Conservation (phyloP, 2,797 vertebrate genomes). For the Onychomys torridus region DNA sequence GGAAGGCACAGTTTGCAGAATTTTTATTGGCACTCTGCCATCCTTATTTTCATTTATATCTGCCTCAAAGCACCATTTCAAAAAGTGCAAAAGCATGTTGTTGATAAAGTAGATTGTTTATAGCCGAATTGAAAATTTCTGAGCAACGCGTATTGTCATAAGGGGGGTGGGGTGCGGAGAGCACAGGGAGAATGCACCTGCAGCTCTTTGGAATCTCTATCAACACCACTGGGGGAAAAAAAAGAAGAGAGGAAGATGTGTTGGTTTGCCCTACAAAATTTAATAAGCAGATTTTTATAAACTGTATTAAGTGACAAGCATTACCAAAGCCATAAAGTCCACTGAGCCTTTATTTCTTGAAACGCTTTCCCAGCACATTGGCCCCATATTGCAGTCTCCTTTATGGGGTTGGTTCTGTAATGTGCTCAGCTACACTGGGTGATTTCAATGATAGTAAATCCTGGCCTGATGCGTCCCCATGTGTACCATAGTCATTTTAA, state of each 20-base stretch:
- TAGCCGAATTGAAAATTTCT: slow-evolving; percentile 92
- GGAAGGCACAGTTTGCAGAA: slow-evolving; percentile 88
- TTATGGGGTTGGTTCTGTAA: slow-evolving; percentile 65
- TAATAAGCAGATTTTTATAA: slow-evolving; percentile 81
- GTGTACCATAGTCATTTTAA: slow-evolving; percentile 70
- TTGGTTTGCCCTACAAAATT: slow-evolving; percentile 83
- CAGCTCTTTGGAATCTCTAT: slow-evolving; percentile 86
- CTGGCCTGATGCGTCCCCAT: neutral
- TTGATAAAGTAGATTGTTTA: slow-evolving; percentile 96
- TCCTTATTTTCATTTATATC: slow-evolving; percentile 95
- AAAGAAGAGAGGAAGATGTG: slow-evolving; percentile 79
- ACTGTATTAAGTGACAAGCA: slow-evolving; percentile 81
- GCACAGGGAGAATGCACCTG: slow-evolving; percentile 84
- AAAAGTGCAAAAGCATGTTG: slow-evolving; percentile 99
- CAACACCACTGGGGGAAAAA: slow-evolving; percentile 84
- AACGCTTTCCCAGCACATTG: slow-evolving; percentile 73
- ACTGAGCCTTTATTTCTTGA: slow-evolving; percentile 51
- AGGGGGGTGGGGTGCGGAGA: slow-evolving; percentile 72
- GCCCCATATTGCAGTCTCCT: slow-evolving; percentile 43
- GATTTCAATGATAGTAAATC: slow-evolving; percentile 72
- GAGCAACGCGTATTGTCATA: slow-evolving; percentile 89
- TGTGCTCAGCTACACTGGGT: slow-evolving; percentile 27
- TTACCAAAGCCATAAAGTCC: slow-evolving; percentile 78
- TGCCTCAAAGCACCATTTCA: slow-evolving; percentile 93
- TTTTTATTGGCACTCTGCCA: slow-evolving; percentile 93